A percentile compares a stretch with the other conserved stretches of the same genome.
Conservation (phyloP, 2,888 invertebrate species). For the Isotomurus palustris region DNA sequence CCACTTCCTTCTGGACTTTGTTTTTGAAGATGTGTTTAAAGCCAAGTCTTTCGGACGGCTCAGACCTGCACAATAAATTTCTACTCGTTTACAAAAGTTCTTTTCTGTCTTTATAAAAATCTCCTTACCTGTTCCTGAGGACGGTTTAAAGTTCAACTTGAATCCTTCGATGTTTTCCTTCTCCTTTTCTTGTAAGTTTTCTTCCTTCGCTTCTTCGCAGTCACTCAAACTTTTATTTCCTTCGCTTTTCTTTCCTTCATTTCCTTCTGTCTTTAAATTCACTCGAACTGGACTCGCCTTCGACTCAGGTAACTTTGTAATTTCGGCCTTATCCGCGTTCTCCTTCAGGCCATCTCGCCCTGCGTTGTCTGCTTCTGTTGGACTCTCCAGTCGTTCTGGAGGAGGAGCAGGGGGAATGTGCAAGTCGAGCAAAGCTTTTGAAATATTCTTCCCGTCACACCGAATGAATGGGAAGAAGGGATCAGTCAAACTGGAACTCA, state of each 20-base stretch:
- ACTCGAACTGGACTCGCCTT: constrained; percentile 24
- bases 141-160: too few species aligned
- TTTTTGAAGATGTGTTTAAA: constrained; percentile 18
- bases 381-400: neutral
- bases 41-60: constrained; percentile 38
- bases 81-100: too few species aligned
- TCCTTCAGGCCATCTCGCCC: neutral
- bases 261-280: constrained; percentile 13
- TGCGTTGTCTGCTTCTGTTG: neutral
- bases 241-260: constrained; percentile 21
- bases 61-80: constrained; percentile 8
- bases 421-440: constrained; percentile 67
- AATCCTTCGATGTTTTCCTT: too few species aligned
- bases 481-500: constrained; percentile 57
- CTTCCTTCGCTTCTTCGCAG: too few species aligned
- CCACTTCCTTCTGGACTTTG: constrained; percentile 37
- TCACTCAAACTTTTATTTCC: constrained; percentile 14
- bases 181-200: too few species aligned
- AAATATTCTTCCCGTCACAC: constrained; percentile 67
- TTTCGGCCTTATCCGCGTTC: too few species aligned
- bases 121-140: too few species aligned
- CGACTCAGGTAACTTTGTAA: too few species aligned
- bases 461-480: constrained; percentile 73
- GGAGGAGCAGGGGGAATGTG: too few species aligned
- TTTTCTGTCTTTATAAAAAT: too few species aligned